These are phyloP conservation scores for Phengaris alcon DNA, from an alignment of 2,888 invertebrate species.

Conservation along the genomic window DNA sequence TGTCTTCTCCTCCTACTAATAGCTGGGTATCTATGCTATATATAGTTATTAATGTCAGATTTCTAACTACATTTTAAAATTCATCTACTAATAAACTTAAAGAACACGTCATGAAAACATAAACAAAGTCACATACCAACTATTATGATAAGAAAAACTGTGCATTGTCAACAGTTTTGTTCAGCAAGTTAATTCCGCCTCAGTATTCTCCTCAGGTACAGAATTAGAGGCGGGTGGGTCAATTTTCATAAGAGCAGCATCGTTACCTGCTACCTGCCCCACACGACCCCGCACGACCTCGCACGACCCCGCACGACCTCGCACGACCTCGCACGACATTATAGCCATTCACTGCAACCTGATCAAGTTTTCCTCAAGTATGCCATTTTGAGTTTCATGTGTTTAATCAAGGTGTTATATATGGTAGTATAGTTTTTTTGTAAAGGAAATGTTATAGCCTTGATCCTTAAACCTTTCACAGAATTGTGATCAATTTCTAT, in stretches of 20 bases:
- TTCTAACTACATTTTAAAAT: no score
- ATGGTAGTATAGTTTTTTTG: no score
- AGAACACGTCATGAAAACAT: background rate
- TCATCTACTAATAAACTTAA: background rate
- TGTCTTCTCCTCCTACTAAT: no score
- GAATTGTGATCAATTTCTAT: background rate
- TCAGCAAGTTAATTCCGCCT: conserved; percentile 6
- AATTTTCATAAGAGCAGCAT: conserved; percentile 43
- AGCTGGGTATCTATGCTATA: no score
- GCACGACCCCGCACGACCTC: conserved; percentile 37
- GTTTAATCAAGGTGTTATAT: background rate
- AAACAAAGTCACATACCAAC: conserved; percentile 2
- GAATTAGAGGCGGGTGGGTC: conserved; percentile 41
- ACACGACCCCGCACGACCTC: conserved; percentile 37
- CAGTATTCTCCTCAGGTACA: conserved; percentile 38
- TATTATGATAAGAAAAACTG: background rate
- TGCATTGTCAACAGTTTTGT: conserved; percentile 25
- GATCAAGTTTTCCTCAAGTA: conserved; percentile 27
- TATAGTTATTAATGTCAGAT: no score
- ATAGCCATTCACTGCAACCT: conserved; percentile 34
- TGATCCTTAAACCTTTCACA: no score
- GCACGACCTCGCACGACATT: conserved; percentile 38
- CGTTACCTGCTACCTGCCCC: conserved; percentile 38
- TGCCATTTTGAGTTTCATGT: background rate
- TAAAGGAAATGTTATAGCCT: no score